Percentiles rank a stretch among this genome's conserved stretches.
Evolutionary conservation across 2,888 invertebrate genomes (phyloP).

Genomic region (Hetaerina titia): DNA sequence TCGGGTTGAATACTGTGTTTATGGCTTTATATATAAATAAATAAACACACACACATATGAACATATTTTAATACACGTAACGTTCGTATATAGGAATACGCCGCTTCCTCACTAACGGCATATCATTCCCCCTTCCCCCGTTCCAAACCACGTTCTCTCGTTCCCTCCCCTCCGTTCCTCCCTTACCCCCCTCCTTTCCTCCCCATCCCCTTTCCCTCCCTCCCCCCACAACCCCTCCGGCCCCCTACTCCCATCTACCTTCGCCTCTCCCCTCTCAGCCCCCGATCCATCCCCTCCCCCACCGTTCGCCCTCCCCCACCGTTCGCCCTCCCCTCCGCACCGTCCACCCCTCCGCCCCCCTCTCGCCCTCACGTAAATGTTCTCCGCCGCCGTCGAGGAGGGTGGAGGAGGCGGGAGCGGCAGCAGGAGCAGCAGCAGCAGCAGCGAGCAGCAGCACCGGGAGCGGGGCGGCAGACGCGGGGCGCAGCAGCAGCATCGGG

Average conservation of each 20-base stretch:
- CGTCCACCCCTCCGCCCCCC: too few relatives aligned
- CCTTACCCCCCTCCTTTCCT: not conserved
- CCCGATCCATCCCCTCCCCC: not conserved
- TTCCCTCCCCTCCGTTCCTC: too few relatives aligned
- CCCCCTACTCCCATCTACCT: not conserved
- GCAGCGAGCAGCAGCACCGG: not conserved
- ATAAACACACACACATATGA: too few relatives aligned
- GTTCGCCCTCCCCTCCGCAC: not conserved
- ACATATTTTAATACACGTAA: too few relatives aligned
- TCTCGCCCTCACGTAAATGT: not conserved
- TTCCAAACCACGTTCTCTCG: not conserved
- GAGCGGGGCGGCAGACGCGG: slow-evolving; percentile 21
- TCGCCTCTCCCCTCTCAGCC: not conserved
- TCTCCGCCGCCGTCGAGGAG: not conserved
- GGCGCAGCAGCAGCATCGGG: slow-evolving; percentile 31
- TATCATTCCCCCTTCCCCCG: not conserved
- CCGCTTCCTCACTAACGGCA: not conserved
- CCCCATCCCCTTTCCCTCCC: not conserved
- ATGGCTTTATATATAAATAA: too few relatives aligned
- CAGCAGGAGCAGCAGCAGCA: not conserved
- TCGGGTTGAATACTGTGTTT: too few relatives aligned
- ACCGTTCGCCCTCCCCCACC: not conserved
- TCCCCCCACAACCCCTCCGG: not conserved
- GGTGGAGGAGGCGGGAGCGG: not conserved
- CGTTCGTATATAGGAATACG: too few relatives aligned